Percentiles rank a stretch among this genome's conserved stretches.
phyloP scores from a whole-genome alignment of 2,113 vertebrate species.

The Micromys minutus region DNA sequence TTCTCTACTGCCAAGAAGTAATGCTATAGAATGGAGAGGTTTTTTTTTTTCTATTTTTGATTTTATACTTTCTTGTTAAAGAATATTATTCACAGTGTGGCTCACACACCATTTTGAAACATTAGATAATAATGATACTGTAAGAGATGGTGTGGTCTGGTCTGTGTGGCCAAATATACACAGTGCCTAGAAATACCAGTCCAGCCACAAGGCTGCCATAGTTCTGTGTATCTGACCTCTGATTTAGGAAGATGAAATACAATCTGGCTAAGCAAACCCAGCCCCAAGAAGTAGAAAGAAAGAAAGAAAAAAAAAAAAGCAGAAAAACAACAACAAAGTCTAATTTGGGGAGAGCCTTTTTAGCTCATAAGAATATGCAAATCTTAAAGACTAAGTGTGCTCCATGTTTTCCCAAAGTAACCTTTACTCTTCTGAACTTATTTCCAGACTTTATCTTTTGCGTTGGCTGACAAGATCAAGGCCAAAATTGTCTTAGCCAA shows the following conservation, averaged over 20 bases:
- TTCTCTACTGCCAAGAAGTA: constrained; percentile 46
- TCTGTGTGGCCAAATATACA: neutral
- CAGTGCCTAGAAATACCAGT: neutral
- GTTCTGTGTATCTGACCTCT: neutral
- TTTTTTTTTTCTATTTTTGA: neutral
- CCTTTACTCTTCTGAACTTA: constrained; percentile 61
- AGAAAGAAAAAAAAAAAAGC: neutral
- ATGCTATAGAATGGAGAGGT: neutral
- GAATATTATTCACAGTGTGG: neutral
- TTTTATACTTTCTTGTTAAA: constrained; percentile 32
- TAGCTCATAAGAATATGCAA: neutral
- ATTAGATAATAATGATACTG: neutral
- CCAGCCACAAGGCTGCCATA: accelerated
- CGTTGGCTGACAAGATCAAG: constrained; percentile 93
- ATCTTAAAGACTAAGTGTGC: neutral
- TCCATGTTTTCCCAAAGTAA: neutral
- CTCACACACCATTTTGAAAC: neutral
- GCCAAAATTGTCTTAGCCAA: constrained; percentile 94
- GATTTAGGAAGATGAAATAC: neutral
- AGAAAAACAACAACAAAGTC: neutral
- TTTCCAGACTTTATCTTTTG: constrained; percentile 94
- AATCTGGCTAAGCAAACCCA: neutral
- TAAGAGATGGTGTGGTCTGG: neutral
- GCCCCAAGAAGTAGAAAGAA: neutral
- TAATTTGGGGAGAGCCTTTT: neutral